Percentiles rank a stretch among this genome's conserved stretches.
Evolutionary conservation across 2,888 invertebrate genomes (phyloP).

Genomic region (Globia sparganii): DNA sequence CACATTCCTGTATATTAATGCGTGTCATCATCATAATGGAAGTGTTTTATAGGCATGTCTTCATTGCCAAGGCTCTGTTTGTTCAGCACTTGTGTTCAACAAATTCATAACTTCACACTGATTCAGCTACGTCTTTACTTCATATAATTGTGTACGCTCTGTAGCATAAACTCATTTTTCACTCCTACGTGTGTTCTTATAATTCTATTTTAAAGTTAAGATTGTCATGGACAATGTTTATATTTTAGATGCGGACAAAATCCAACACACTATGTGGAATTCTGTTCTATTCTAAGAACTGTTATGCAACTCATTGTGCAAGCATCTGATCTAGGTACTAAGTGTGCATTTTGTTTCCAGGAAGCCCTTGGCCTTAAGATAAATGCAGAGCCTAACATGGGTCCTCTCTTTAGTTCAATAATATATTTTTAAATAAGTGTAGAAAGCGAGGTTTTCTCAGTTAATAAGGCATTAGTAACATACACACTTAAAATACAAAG

Average conservation of each 20-base stretch:
- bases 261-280: constrained; percentile 45
- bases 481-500: constrained; percentile 62
- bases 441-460: constrained; percentile 43
- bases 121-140: constrained; percentile 43
- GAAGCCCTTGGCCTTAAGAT: constrained; percentile 46
- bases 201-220: constrained; percentile 40
- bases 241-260: constrained; percentile 48
- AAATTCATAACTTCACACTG: constrained; percentile 64
- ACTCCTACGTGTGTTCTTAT: constrained; percentile 43
- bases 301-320: constrained; percentile 57
- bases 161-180: constrained; percentile 35
- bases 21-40: constrained; percentile 81
- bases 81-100: constrained; percentile 71
- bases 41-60: constrained; percentile 78
- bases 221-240: constrained; percentile 40
- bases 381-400: constrained; percentile 12
- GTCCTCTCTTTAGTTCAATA: not conserved
- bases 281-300: constrained; percentile 56
- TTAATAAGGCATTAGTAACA: constrained; percentile 32
- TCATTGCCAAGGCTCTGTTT: constrained; percentile 76
- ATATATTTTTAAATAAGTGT: constrained; percentile 1
- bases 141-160: constrained; percentile 15
- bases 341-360: constrained; percentile 43
- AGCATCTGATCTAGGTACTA: constrained; percentile 52
- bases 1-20: constrained; percentile 82